These are phyloP conservation scores for Noctua comes DNA, from an alignment of 2,888 invertebrate species.

Conservation along the genomic window DNA sequence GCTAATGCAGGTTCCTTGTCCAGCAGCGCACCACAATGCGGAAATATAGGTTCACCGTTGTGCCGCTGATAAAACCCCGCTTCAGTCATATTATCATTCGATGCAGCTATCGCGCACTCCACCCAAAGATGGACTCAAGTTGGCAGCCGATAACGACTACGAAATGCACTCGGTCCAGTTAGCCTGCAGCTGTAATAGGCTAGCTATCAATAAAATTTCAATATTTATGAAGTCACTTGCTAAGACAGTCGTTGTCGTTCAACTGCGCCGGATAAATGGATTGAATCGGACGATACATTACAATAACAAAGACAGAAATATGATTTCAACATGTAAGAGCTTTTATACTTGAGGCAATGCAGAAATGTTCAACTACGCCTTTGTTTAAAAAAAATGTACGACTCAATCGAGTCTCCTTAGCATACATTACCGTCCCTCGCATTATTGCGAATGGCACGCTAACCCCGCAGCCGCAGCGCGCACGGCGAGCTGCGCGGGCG, in stretches of 20 bases:
- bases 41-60: constrained; percentile 72
- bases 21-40: constrained; percentile 69
- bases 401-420: constrained; percentile 66
- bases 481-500: constrained; percentile 69
- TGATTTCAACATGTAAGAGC: constrained; percentile 41
- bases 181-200: constrained; percentile 54
- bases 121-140: constrained; percentile 61
- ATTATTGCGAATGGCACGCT: constrained; percentile 65
- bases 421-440: constrained; percentile 65
- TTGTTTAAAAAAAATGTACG: constrained; percentile 70
- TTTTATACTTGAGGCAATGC: constrained; percentile 45
- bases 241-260: constrained; percentile 49
- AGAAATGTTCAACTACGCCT: constrained; percentile 57
- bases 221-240: constrained; percentile 57
- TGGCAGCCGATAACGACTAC: constrained; percentile 54
- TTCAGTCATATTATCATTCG: constrained; percentile 67
- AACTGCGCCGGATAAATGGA: constrained; percentile 50
- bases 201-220: constrained; percentile 62
- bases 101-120: constrained; percentile 54
- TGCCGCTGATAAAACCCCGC: constrained; percentile 60
- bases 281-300: constrained; percentile 53
- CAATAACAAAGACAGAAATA: constrained; percentile 61
- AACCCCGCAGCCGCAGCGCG: constrained; percentile 58
- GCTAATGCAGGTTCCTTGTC: constrained; percentile 77
- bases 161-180: constrained; percentile 59